phyloP scores from a whole-genome alignment of 2,888 invertebrate species.

The Ceriagrion tenellum region DNA sequence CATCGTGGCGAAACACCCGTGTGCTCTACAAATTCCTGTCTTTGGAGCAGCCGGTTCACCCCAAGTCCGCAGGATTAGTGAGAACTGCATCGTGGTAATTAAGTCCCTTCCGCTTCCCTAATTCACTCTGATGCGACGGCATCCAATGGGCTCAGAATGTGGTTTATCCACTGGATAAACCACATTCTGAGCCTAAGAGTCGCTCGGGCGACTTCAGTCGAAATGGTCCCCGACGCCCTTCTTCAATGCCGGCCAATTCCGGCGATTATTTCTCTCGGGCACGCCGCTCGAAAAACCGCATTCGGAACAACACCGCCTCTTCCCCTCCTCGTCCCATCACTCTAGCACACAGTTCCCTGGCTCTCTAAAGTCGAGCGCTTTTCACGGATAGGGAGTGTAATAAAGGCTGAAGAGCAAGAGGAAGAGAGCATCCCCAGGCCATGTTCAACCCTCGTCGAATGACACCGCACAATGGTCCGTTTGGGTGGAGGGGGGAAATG shows the following conservation, averaged over 20 bases:
- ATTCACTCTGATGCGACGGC: not conserved
- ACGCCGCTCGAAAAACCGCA: not conserved
- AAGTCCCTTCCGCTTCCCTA: not conserved
- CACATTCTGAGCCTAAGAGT: too few relatives aligned
- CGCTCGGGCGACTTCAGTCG: too few relatives aligned
- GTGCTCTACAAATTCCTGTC: too few relatives aligned
- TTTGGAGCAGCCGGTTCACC: not conserved
- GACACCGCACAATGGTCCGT: constrained; percentile 43
- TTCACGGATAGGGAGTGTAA: not conserved
- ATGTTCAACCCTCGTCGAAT: not conserved
- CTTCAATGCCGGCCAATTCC: too few relatives aligned
- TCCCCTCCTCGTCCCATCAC: not conserved
- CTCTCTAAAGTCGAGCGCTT: not conserved
- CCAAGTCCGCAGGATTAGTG: not conserved
- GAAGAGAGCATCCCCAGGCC: not conserved
- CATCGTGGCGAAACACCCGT: too few relatives aligned
- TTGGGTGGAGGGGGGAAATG: not conserved
- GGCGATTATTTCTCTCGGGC: not conserved
- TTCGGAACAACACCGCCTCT: not conserved
- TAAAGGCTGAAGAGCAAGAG: not conserved
- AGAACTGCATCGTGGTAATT: not conserved
- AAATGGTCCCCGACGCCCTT: too few relatives aligned
- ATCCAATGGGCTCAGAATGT: too few relatives aligned
- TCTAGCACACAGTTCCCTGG: not conserved
- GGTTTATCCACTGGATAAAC: too few relatives aligned